phyloP scores from a whole-genome alignment of 2,888 invertebrate species.

The Drosophila fungiperda region DNA sequence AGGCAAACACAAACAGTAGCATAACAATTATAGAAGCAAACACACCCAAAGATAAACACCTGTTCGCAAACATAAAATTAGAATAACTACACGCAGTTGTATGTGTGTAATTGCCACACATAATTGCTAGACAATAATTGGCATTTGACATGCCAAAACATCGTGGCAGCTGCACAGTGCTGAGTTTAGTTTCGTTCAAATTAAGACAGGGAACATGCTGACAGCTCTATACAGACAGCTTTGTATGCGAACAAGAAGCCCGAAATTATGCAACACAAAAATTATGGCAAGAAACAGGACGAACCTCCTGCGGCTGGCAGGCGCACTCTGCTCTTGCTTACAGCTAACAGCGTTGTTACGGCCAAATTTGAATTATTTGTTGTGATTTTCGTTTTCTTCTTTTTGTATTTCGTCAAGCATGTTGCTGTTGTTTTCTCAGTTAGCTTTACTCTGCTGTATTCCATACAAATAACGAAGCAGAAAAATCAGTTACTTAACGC shows the following conservation, averaged over 20 bases:
- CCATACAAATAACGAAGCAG: slow-evolving; percentile 42
- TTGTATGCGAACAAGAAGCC: slow-evolving; percentile 27
- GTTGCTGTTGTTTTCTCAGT: slow-evolving; percentile 22
- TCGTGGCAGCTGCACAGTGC: slow-evolving; percentile 29
- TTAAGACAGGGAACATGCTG: slow-evolving; percentile 13
- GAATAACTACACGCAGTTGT: slow-evolving; percentile 9
- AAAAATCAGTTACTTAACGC: background rate
- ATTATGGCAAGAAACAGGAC: slow-evolving; percentile 30
- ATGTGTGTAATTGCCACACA: slow-evolving; percentile 42
- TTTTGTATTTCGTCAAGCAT: slow-evolving; percentile 13
- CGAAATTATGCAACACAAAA: slow-evolving; percentile 54
- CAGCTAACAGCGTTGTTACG: slow-evolving; percentile 38
- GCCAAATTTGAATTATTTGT: slow-evolving; percentile 46
- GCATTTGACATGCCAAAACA: slow-evolving; percentile 26
- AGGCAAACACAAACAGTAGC: slow-evolving; percentile 33
- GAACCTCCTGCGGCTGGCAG: slow-evolving; percentile 29
- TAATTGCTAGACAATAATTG: slow-evolving; percentile 63
- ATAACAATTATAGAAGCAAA: slow-evolving; percentile 25
- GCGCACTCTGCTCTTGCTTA: slow-evolving; percentile 18
- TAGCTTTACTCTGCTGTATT: slow-evolving; percentile 11
- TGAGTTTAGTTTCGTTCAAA: slow-evolving; percentile 28
- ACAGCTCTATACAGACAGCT: slow-evolving; percentile 27
- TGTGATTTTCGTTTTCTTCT: slow-evolving; percentile 19
- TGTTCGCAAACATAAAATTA: slow-evolving; percentile 7
- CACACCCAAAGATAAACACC: background rate